Evolutionary conservation across 37 sponge, comb jelly and placozoan species (phyloP).

Genomic region (Hexactinellida sp.): DNA sequence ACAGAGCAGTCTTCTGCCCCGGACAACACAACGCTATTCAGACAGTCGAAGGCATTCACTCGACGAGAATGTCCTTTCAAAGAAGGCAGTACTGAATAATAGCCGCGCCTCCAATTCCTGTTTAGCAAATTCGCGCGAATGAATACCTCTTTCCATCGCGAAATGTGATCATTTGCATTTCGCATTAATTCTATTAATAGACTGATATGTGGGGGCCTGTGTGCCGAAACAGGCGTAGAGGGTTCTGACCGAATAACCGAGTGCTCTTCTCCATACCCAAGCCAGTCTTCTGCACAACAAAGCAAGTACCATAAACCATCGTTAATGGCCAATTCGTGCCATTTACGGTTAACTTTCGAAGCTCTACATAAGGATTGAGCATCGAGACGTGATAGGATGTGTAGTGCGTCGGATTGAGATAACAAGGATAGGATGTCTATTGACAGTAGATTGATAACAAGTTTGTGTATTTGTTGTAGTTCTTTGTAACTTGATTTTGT

Average conservation of each 20-base stretch:
- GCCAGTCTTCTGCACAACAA: neutral
- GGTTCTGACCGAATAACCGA: neutral
- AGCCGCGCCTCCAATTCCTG: conserved; percentile 50
- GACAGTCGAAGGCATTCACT: conserved; percentile 45
- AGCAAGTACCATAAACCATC: conserved; percentile 7
- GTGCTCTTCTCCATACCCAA: neutral
- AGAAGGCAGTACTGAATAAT: conserved; percentile 31
- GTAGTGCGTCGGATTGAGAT: neutral
- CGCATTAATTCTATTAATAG: neutral
- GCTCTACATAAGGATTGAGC: neutral
- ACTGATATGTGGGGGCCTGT: neutral
- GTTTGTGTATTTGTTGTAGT: neutral
- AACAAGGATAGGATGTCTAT: neutral
- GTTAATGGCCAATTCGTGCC: neutral
- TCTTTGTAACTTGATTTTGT: neutral
- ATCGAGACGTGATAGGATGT: neutral
- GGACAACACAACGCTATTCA: conserved; percentile 38
- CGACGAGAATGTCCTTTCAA: conserved; percentile 48
- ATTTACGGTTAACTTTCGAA: neutral
- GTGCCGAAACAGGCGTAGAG: neutral
- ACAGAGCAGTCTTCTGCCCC: conserved; percentile 51
- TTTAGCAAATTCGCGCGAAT: conserved; percentile 34
- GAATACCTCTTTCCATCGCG: conserved; percentile 58
- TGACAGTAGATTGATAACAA: neutral
- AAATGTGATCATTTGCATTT: neutral